Evolutionary conservation across 2,797 vertebrate genomes (phyloP).

Genomic region (Gymnodraco acuticeps): DNA sequence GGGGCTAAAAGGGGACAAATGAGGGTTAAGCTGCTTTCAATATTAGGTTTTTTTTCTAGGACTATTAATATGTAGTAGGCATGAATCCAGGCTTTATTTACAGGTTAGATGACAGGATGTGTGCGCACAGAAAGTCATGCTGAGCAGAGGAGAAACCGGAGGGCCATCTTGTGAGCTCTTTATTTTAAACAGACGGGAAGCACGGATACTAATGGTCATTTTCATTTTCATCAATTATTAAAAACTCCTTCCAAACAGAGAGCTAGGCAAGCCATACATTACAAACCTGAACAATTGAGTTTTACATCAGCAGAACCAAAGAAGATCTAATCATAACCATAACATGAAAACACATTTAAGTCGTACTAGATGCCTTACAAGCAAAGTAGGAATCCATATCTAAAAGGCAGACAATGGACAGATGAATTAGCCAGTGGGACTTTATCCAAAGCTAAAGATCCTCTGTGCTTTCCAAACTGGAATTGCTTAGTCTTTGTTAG

Average conservation of each 20-base stretch:
- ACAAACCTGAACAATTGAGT: background rate
- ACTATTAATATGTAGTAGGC: slow-evolving; percentile 77
- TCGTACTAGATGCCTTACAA: slow-evolving; percentile 16
- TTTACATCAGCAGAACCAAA: background rate
- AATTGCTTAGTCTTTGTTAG: slow-evolving; percentile 6
- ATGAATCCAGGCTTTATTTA: slow-evolving; percentile 64
- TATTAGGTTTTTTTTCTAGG: slow-evolving; percentile 63
- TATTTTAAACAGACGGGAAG: background rate
- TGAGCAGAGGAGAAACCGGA: slow-evolving; percentile 2
- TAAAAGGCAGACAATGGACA: slow-evolving; percentile 8
- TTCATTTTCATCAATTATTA: slow-evolving; percentile 7
- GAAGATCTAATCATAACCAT: slow-evolving; percentile 9
- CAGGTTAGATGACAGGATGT: slow-evolving; percentile 53
- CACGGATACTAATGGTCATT: background rate
- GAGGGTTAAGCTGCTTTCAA: slow-evolving; percentile 78
- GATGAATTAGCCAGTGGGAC: slow-evolving; percentile 3
- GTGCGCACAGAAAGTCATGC: slow-evolving; percentile 6
- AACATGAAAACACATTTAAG: slow-evolving; percentile 9
- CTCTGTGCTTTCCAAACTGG: background rate
- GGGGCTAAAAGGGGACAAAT: slow-evolving; percentile 74
- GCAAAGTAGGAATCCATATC: slow-evolving; percentile 29
- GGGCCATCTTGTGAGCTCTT: slow-evolving; percentile 3
- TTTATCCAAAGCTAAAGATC: slow-evolving; percentile 16
- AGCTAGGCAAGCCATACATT: background rate
- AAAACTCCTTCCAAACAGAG: background rate